phyloP scores from a whole-genome alignment of 2,888 invertebrate genomes.

The Calameuta idolon region DNA sequence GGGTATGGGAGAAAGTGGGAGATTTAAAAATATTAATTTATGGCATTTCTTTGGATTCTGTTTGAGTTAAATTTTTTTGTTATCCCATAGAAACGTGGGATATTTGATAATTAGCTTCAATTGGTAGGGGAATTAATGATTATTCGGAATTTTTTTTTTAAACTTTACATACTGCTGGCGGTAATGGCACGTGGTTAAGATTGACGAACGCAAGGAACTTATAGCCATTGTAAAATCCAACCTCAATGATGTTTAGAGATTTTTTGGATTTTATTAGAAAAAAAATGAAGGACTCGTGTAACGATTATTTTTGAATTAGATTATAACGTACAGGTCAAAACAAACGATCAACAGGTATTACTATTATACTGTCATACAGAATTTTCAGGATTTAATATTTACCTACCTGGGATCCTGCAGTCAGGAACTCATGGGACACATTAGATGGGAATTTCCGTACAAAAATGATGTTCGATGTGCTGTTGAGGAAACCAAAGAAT shows the following conservation, averaged over 20 bases:
- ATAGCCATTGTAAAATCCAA: background rate
- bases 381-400: background rate
- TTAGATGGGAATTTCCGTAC: constrained; percentile 37
- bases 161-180: background rate
- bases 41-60: background rate
- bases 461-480: constrained; percentile 41
- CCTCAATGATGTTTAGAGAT: background rate
- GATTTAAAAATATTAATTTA: background rate
- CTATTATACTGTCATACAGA: background rate
- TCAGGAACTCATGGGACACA: background rate
- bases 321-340: background rate
- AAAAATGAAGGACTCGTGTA: background rate
- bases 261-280: background rate
- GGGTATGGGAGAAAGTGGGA: background rate
- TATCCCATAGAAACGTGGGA: background rate
- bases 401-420: background rate
- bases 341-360: background rate
- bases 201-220: background rate
- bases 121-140: background rate
- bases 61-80: background rate
- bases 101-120: background rate
- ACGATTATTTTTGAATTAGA: background rate
- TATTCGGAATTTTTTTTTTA: background rate
- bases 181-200: background rate
- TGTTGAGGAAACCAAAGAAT: constrained; percentile 25